phyloP scores from a whole-genome alignment of 2,888 invertebrate species.

The Stenotaenia linearis region DNA sequence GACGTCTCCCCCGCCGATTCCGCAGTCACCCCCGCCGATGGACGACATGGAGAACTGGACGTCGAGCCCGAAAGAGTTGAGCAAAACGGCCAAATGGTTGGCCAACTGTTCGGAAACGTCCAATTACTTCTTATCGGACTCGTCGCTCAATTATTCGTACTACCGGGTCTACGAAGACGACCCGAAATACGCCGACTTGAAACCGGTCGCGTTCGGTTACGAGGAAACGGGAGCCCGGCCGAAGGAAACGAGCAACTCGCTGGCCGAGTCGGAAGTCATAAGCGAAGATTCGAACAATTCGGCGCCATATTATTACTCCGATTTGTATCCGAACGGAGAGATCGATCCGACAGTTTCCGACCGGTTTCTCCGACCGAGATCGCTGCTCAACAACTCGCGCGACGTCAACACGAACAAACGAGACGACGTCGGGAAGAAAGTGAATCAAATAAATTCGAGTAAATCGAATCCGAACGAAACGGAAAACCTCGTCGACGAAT shows the following conservation, averaged over 20 bases:
- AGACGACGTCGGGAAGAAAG: conserved; percentile 40
- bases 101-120: neutral
- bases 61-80: neutral
- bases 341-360: neutral
- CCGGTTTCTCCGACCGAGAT: conserved; percentile 33
- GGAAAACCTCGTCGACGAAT: conserved; percentile 31
- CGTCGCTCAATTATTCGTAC: conserved; percentile 36
- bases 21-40: conserved; percentile 65
- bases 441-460: conserved; percentile 38
- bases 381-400: conserved; percentile 37
- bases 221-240: neutral
- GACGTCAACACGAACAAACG: conserved; percentile 36
- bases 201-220: neutral
- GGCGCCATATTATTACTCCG: conserved; percentile 82
- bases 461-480: conserved; percentile 6
- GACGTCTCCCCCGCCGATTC: conserved; percentile 71
- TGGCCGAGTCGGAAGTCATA: neutral
- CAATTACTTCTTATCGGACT: conserved; percentile 2
- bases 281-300: conserved; percentile 4
- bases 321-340: conserved; percentile 51
- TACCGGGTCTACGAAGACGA: conserved; percentile 38
- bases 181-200: conserved; percentile 32
- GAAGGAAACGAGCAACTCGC: neutral
- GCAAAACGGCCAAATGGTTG: neutral
- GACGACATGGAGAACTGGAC: conserved; percentile 52